Conservation (phyloP, 2,113 vertebrate species). For the Paedocypris sp. region DNA sequence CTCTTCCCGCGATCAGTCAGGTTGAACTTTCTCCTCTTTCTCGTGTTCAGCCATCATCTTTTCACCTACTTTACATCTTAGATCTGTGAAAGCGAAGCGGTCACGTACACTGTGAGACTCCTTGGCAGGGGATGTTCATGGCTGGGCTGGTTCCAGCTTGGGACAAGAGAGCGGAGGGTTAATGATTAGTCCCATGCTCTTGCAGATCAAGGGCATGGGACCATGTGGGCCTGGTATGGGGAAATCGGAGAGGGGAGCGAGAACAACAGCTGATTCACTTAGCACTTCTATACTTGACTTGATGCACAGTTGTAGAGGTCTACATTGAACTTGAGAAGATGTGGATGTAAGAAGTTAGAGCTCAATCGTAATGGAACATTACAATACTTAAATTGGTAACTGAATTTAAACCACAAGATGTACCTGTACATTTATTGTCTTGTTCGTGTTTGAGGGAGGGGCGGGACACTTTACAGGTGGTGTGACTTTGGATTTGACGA, state of each 20-base stretch:
- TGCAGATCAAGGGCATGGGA: constrained; percentile 49
- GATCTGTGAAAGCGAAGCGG: constrained; percentile 27
- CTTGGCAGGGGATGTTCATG: constrained; percentile 49
- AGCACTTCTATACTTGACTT: constrained; percentile 2
- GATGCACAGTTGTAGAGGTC: background rate
- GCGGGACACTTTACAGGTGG: too few species aligned
- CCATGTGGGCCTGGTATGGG: constrained; percentile 49
- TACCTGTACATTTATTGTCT: too few species aligned
- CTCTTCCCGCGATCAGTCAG: background rate
- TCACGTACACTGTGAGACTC: constrained; percentile 53
- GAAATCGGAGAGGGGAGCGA: constrained; percentile 24
- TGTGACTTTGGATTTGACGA: too few species aligned
- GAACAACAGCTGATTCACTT: constrained; percentile 16
- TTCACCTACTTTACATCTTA: constrained; percentile 1
- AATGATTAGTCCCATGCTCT: constrained; percentile 64
- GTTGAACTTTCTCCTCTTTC: background rate
- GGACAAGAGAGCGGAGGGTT: constrained; percentile 55
- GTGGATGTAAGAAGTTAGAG: too few species aligned
- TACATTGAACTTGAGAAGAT: too few species aligned
- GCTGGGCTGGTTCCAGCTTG: constrained; percentile 52
- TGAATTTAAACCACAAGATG: too few species aligned
- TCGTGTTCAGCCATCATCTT: background rate
- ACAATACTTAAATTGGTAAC: too few species aligned
- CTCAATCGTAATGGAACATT: too few species aligned
- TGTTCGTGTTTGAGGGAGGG: too few species aligned